phyloP scores from a whole-genome alignment of 2,797 vertebrate genomes.

The Enteromius paludinosus region DNA sequence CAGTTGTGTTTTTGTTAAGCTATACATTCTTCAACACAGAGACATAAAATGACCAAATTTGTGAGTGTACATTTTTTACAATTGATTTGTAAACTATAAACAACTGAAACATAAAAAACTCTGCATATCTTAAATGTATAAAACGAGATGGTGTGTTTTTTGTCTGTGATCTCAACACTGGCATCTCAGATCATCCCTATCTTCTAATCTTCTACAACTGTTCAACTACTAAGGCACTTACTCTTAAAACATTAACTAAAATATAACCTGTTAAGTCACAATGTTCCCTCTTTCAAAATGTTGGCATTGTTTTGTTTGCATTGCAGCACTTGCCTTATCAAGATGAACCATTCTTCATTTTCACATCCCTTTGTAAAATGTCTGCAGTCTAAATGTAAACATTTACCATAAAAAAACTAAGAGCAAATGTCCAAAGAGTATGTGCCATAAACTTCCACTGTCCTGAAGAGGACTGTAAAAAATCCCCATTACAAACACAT shows the following conservation, averaged over 20 bases:
- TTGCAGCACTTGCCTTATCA: not conserved
- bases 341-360: not conserved
- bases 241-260: slow-evolving; percentile 16
- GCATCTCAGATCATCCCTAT: not conserved
- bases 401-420: not conserved
- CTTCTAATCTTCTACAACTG: not conserved
- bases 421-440: not conserved
- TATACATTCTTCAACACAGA: not conserved
- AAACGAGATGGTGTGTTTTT: not conserved
- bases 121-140: not conserved
- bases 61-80: no score
- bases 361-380: not conserved
- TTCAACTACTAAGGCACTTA: not conserved
- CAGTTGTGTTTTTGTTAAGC: not conserved
- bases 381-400: not conserved
- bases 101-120: not conserved
- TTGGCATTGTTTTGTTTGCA: not conserved
- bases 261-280: not conserved
- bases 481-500: not conserved
- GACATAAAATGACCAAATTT: not conserved
- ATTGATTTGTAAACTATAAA: not conserved
- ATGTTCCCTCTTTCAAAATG: not conserved
- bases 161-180: not conserved
- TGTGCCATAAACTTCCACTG: slow-evolving; percentile 3
- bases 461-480: not conserved